Percentiles rank a stretch among this genome's conserved stretches.
Conservation (phyloP, 2,888 invertebrate genomes). For the Campoplex nolae region DNA sequence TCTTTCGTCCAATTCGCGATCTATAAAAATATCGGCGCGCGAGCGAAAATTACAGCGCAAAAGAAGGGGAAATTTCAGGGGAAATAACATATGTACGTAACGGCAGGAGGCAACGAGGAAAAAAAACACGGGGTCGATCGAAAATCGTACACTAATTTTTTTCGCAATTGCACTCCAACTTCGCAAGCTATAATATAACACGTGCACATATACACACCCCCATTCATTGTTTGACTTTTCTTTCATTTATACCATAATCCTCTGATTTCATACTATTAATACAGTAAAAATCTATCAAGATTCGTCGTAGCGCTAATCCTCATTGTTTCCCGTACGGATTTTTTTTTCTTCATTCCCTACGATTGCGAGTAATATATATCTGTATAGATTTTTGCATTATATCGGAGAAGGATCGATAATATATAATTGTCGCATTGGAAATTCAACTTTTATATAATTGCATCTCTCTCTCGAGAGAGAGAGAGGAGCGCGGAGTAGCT, state of each 20-base stretch:
- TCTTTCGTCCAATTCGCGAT: slow-evolving; percentile 35
- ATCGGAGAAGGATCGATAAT: no score
- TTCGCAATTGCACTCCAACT: background rate
- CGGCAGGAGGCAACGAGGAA: background rate
- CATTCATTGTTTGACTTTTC: background rate
- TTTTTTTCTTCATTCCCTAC: no score
- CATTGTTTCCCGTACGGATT: no score
- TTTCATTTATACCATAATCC: background rate
- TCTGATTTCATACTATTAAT: no score
- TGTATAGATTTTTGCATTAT: no score
- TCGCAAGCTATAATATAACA: background rate
- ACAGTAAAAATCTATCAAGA: no score
- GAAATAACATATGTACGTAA: background rate
- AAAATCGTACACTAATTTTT: background rate
- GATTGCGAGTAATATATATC: no score
- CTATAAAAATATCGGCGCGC: slow-evolving; percentile 23
- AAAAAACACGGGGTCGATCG: background rate
- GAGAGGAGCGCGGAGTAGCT: background rate
- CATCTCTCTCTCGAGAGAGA: no score
- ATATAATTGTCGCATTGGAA: no score
- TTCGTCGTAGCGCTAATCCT: no score
- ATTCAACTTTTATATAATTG: no score
- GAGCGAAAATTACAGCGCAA: background rate
- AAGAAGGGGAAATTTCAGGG: background rate
- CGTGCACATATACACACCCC: no score